Percentiles rank a stretch among this genome's conserved stretches.
Conservation (phyloP, 2,113 vertebrate genomes). For the Spheniscus mendiculus region DNA sequence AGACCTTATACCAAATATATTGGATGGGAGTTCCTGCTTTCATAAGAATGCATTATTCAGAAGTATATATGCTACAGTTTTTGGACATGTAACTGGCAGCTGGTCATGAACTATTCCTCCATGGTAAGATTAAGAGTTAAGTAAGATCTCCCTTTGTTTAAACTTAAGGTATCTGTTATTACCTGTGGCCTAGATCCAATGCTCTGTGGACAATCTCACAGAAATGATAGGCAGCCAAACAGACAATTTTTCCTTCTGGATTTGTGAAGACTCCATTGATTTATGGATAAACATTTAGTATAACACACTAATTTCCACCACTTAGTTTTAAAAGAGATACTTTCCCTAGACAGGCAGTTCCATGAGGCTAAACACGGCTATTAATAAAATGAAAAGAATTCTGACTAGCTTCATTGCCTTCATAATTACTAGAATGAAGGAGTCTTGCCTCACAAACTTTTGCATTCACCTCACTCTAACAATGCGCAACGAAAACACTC, state of each 20-base stretch:
- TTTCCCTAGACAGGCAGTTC: neutral
- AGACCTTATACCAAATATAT: neutral
- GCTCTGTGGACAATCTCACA: neutral
- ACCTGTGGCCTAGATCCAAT: neutral
- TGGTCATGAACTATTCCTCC: neutral
- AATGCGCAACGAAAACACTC: neutral
- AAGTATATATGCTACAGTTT: neutral
- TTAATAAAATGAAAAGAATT: conserved; percentile 19
- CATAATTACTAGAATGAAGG: neutral
- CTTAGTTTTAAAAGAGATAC: conserved; percentile 5
- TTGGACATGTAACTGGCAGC: neutral
- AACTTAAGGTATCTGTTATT: neutral
- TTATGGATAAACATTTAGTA: conserved; percentile 5
- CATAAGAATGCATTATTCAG: neutral
- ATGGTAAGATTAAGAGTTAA: neutral
- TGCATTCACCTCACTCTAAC: neutral
- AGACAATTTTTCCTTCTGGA: neutral
- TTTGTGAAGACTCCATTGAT: neutral
- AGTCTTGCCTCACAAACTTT: neutral
- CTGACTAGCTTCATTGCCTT: conserved; percentile 8
- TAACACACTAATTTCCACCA: neutral
- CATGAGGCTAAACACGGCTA: neutral
- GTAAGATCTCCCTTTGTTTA: neutral
- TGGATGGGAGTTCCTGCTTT: neutral
- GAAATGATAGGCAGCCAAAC: neutral